Conservation (phyloP, 2,888 invertebrate species). For the Cataglyphis albicans region DNA sequence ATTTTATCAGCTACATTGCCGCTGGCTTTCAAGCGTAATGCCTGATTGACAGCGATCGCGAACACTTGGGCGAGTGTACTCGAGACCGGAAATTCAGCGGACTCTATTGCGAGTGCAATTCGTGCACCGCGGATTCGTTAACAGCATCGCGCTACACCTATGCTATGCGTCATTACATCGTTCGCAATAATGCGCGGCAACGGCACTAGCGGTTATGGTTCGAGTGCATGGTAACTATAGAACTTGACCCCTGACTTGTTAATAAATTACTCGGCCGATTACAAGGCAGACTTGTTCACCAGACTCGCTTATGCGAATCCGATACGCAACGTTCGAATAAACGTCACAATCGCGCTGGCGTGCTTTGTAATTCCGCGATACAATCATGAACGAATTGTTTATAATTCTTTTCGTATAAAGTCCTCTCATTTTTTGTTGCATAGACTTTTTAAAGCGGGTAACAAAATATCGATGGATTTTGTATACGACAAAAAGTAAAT, state of each 20-base stretch:
- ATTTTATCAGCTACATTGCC: constrained; percentile 45
- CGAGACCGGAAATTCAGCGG: constrained; percentile 47
- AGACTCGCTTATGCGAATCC: constrained; percentile 37
- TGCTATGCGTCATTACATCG: constrained; percentile 49
- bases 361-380: neutral
- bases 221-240: constrained; percentile 28
- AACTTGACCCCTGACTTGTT: constrained; percentile 49
- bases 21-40: constrained; percentile 43
- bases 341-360: neutral
- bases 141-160: constrained; percentile 34
- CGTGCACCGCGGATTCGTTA: constrained; percentile 42
- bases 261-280: constrained; percentile 58
- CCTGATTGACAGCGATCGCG: constrained; percentile 50
- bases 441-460: neutral
- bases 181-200: constrained; percentile 29
- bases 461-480: neutral
- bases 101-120: constrained; percentile 40
- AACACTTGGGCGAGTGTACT: constrained; percentile 37
- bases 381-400: neutral
- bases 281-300: constrained; percentile 49
- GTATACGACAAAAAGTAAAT: neutral
- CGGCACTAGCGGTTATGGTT: constrained; percentile 26
- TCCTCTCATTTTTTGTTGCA: neutral
- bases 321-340: constrained; percentile 21
- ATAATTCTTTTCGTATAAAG: neutral